Evolutionary conservation across 2,113 vertebrate genomes (phyloP).

Genomic region (Ciconia stormi): DNA sequence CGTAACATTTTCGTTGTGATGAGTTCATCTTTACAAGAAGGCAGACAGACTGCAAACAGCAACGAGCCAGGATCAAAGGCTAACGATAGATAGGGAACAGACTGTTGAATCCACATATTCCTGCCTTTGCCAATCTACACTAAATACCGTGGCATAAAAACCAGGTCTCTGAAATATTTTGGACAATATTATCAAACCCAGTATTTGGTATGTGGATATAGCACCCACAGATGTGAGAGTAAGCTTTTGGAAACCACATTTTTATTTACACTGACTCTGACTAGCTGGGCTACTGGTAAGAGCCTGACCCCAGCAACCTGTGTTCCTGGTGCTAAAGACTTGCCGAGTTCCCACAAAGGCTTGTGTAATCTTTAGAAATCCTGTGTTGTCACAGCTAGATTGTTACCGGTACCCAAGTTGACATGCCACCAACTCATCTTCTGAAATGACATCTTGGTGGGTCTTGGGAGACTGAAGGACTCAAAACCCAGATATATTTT

Average conservation of each 20-base stretch:
- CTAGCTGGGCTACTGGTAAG: background rate
- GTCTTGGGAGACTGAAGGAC: background rate
- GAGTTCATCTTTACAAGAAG: background rate
- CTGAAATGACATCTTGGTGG: background rate
- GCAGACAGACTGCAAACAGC: background rate
- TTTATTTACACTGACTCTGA: background rate
- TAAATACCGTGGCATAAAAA: background rate
- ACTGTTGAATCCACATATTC: background rate
- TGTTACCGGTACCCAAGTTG: rapidly evolving
- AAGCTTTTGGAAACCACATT: background rate
- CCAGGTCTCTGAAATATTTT: background rate
- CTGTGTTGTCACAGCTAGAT: background rate
- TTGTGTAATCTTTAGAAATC: background rate
- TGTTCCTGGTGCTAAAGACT: background rate
- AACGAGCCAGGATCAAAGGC: background rate
- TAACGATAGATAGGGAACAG: background rate
- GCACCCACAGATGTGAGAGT: background rate
- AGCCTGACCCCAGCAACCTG: background rate
- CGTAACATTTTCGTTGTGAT: background rate
- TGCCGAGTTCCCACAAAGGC: background rate
- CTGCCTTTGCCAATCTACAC: background rate
- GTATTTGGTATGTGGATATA: background rate
- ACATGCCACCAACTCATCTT: background rate
- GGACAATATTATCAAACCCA: background rate
- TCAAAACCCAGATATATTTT: background rate